These are phyloP conservation scores for Lasiurus borealis DNA, from an alignment of 2,113 vertebrate species.

Conservation along the genomic window DNA sequence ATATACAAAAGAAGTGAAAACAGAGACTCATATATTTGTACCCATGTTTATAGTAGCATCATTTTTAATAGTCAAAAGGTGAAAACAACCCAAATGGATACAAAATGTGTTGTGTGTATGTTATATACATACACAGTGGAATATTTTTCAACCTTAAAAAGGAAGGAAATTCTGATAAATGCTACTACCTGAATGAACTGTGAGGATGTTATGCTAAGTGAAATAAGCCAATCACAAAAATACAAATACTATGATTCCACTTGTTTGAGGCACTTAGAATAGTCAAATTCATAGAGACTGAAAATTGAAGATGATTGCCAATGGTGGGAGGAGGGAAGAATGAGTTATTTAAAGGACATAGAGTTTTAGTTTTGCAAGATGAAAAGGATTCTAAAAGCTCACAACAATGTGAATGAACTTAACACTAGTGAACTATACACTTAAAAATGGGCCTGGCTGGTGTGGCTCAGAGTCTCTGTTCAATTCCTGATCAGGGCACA, in stretches of 20 bases:
- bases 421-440: not conserved
- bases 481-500: no score
- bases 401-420: not conserved
- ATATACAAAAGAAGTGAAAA: constrained; percentile 29
- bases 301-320: not conserved
- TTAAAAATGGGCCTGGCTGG: not conserved
- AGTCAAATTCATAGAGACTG: not conserved
- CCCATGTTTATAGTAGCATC: constrained; percentile 8
- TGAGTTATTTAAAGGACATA: not conserved
- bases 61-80: constrained; percentile 1
- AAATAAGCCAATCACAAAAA: constrained; percentile 13
- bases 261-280: not conserved
- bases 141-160: constrained; percentile 4
- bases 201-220: not conserved
- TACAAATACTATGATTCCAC: not conserved
- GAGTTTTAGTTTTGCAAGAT: constrained; percentile 16
- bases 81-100: not conserved
- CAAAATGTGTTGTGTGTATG: not conserved
- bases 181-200: not conserved
- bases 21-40: not conserved
- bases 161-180: constrained; percentile 39
- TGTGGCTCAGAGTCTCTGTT: no score
- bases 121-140: not conserved
- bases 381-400: constrained; percentile 20
- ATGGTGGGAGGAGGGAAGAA: not conserved